A percentile compares a stretch with the other conserved stretches of the same genome.
Evolutionary conservation across 2,888 invertebrate genomes (phyloP).

Genomic region (Schizotus pectinicornis): DNA sequence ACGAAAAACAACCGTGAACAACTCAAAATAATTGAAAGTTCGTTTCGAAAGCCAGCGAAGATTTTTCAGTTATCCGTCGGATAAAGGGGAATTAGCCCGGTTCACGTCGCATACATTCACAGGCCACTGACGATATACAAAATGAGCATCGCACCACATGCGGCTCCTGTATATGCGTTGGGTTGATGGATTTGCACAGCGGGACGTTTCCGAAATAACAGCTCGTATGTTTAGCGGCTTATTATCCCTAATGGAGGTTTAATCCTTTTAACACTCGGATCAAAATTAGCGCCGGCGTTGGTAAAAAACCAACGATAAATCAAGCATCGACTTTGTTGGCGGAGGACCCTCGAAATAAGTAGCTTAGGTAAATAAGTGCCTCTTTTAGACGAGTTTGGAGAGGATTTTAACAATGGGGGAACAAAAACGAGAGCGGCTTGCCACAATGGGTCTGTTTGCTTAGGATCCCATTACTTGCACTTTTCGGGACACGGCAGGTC

Average conservation of each 20-base stretch:
- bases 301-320: background rate
- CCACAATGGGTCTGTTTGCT: constrained; percentile 10
- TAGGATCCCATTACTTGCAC: constrained; percentile 7
- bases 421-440: constrained; percentile 35
- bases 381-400: constrained; percentile 11
- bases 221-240: too few species aligned
- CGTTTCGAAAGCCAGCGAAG: background rate
- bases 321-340: constrained; percentile 1
- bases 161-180: constrained; percentile 36
- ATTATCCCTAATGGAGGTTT: constrained; percentile 20
- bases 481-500: background rate
- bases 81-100: constrained; percentile 17
- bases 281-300: background rate
- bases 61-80: background rate
- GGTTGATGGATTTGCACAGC: constrained; percentile 54
- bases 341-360: constrained; percentile 16
- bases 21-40: background rate
- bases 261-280: constrained; percentile 8
- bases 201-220: constrained; percentile 33
- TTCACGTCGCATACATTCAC: constrained; percentile 18
- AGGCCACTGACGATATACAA: constrained; percentile 27
- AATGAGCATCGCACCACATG: constrained; percentile 46
- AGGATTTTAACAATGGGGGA: constrained; percentile 32
- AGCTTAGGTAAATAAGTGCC: constrained; percentile 3
- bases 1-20: too few species aligned